Evolutionary conservation across 1,140 invertebrate genomes (phyloP).

Genomic region (Orussus abietinus): DNA sequence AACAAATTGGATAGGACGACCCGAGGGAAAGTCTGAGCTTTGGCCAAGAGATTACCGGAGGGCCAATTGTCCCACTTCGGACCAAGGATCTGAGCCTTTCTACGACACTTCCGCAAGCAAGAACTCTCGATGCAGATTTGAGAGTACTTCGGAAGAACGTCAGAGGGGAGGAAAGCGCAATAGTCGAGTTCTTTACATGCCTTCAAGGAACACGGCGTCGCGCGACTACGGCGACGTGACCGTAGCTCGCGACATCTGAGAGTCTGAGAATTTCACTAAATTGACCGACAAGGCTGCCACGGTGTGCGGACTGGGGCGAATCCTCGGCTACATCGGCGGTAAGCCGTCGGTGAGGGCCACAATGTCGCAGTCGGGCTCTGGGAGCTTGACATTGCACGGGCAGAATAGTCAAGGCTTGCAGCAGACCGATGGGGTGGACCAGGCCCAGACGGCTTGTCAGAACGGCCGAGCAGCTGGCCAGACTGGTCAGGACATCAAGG

Average conservation of each 20-base stretch:
- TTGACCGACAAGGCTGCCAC: conserved; percentile 39
- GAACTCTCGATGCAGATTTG: too few relatives aligned
- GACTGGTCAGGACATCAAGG: too few relatives aligned
- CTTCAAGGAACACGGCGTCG: background rate
- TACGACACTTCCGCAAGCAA: too few relatives aligned
- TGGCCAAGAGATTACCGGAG: too few relatives aligned
- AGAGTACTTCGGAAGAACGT: too few relatives aligned
- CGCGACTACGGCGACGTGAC: background rate
- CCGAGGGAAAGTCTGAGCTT: too few relatives aligned
- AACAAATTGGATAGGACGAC: too few relatives aligned
- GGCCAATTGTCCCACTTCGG: too few relatives aligned
- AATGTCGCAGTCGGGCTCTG: conserved; percentile 45
- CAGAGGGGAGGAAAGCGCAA: too few relatives aligned
- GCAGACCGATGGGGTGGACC: conserved; percentile 9
- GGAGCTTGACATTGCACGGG: conserved; percentile 30
- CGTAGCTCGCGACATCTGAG: background rate
- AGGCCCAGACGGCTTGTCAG: conserved; percentile 27
- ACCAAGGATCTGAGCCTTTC: too few relatives aligned
- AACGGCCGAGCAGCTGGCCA: conserved; percentile 35
- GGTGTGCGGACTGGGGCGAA: conserved; percentile 51
- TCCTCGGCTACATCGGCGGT: conserved; percentile 51
- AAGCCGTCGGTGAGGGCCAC: conserved; percentile 47
- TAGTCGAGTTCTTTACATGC: too few relatives aligned
- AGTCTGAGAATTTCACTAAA: conserved; percentile 20
- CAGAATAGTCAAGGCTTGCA: conserved; percentile 26